phyloP scores from a whole-genome alignment of 2,888 invertebrate genomes.

The Xestia c-nigrum region DNA sequence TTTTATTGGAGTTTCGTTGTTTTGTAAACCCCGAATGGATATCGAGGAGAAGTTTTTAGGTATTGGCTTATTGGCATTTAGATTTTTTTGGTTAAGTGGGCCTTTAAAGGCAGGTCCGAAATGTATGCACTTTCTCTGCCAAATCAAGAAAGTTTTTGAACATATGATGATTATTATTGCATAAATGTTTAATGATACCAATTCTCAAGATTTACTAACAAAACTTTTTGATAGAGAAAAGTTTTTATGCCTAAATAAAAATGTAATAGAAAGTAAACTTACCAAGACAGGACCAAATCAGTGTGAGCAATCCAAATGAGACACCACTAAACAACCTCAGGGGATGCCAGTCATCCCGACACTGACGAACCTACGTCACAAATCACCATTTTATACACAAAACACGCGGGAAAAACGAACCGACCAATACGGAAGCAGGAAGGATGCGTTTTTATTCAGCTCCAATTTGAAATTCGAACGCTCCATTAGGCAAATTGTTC shows the following conservation, averaged over 20 bases:
- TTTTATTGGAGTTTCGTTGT: constrained; percentile 13
- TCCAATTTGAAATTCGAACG: constrained; percentile 82
- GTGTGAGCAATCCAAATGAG: constrained; percentile 61
- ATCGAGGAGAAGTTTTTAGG: not conserved
- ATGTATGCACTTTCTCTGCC: constrained; percentile 23
- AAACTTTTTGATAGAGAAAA: not conserved
- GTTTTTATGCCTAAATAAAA: not conserved
- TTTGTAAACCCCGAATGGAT: not conserved
- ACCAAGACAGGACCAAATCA: constrained; percentile 64
- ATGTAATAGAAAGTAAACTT: constrained; percentile 59
- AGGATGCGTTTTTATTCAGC: constrained; percentile 82
- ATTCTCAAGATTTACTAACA: not conserved
- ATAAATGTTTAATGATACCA: not conserved
- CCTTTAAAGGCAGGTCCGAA: not conserved
- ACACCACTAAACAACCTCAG: constrained; percentile 68
- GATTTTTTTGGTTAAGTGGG: not conserved
- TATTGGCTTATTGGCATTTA: constrained; percentile 6
- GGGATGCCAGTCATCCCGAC: constrained; percentile 75
- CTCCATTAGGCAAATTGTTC: constrained; percentile 85
- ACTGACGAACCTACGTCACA: constrained; percentile 74
- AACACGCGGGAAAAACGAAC: constrained; percentile 79
- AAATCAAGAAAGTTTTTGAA: constrained; percentile 26
- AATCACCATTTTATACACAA: constrained; percentile 75
- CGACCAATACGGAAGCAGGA: constrained; percentile 86
- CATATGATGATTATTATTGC: constrained; percentile 8